Evolutionary conservation across 1,140 invertebrate species (phyloP).

Genomic region (Drosophila pectinifera): DNA sequence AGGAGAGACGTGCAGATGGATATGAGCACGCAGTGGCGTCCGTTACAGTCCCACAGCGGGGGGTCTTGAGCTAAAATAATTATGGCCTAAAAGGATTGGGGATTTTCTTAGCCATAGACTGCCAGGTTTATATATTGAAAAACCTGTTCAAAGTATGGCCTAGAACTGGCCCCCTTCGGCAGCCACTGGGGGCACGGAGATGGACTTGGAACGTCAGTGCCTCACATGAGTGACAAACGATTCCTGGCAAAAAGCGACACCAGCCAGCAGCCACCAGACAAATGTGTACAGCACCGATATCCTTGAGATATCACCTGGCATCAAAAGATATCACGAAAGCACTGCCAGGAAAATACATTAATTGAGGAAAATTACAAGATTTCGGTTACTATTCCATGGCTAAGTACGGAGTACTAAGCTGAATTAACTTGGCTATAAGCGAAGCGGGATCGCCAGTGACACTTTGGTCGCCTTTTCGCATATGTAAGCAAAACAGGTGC

Average conservation of each 20-base stretch:
- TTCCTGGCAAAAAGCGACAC: conserved; percentile 33
- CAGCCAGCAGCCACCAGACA: conserved; percentile 44
- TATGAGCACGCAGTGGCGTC: conserved; percentile 8
- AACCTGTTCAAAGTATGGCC: too few relatives aligned
- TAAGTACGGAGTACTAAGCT: too few relatives aligned
- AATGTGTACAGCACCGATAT: conserved; percentile 17
- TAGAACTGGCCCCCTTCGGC: too few relatives aligned
- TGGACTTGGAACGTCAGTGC: conserved; percentile 46
- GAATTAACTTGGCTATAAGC: not conserved
- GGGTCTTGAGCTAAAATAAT: too few relatives aligned
- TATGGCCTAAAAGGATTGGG: too few relatives aligned
- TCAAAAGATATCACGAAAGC: too few relatives aligned
- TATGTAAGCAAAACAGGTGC: conserved; percentile 45
- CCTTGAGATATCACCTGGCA: conserved; percentile 13
- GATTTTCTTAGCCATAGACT: too few relatives aligned
- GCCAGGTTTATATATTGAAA: too few relatives aligned
- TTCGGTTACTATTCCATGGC: too few relatives aligned
- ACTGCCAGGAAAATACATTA: too few relatives aligned
- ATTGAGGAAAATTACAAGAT: not conserved
- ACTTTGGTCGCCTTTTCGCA: conserved; percentile 50
- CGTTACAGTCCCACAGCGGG: too few relatives aligned
- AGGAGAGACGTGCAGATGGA: conserved; percentile 1
- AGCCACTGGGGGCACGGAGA: conserved; percentile 17
- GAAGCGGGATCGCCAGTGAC: conserved; percentile 2
- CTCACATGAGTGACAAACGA: conserved; percentile 49